Base-by-base conservation (phyloP, 1,140 invertebrate genomes). In the Leucophenga varia region DNA sequence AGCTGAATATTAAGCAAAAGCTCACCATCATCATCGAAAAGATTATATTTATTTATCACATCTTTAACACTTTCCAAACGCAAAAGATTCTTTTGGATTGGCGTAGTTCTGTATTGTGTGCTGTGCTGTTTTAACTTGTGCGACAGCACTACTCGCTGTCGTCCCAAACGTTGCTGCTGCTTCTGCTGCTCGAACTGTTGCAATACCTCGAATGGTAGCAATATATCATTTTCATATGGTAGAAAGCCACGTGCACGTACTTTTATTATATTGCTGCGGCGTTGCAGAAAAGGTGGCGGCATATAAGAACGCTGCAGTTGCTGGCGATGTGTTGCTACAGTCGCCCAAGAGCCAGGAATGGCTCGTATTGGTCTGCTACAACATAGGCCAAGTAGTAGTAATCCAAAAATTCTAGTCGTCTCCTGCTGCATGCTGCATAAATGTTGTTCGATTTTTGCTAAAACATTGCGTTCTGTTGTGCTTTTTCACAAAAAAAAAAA, bases 1-100 rank as follows among this genome's bases (percentile, higher is more conserved):
- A 67, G 56, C 19, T 57, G 61, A n/a, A 67, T 31, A 41, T 67
- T 68, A 6, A 67, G 49, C 34, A 67, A 8, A 12, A 67, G 41
- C 13, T 67, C 64, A 4, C 63, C 63, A 46, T 67, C 63, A 12
- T 67, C 63, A 41, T 67, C 63, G 38, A 67, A 68, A 6, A 67
- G 56, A 49, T 67, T 67, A 34, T 67, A 64, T 38, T 38, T 67
- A 56, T 0, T 50, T 53, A 13, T 56, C 35, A 47, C 34, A n/a
- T 44, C 55, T n/a, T 51, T 48, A 0, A 50, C 51, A 3, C 59
- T 48, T 21, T 65, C 63, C 56, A 65, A 40, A 1, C 63, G 49
- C 35, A 65, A 32, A 21, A 63, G 59, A n/a, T n/a, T n/a, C n/a
- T n/a, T n/a, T 55, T 0, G 20, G 3, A 10, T 42, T 30, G 0